Conservation (phyloP, 2,113 vertebrate genomes). For the Poeciliopsis prolifica region DNA sequence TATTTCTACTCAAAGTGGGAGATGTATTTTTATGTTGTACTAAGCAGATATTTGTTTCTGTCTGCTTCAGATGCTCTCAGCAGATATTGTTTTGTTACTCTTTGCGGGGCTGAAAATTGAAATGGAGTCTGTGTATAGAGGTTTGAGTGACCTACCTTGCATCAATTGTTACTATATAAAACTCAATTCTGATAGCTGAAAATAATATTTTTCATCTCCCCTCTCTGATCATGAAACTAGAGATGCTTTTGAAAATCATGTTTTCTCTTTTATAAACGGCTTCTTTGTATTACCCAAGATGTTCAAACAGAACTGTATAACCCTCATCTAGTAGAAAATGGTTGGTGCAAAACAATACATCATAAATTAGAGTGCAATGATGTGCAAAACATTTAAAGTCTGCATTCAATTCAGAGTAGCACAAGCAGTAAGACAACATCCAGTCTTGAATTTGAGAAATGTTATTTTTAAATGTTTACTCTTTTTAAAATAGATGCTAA, state of each 20-base stretch:
- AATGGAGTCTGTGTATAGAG: slow-evolving; percentile 32
- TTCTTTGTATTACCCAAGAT: slow-evolving; percentile 1
- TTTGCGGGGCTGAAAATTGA: slow-evolving; percentile 33
- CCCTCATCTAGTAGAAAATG: background rate
- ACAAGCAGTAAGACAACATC: background rate
- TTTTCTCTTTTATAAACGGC: slow-evolving; percentile 17
- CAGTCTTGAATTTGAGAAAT: background rate
- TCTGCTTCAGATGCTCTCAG: slow-evolving; percentile 5
- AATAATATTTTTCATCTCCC: slow-evolving; percentile 25
- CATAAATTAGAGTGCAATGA: background rate
- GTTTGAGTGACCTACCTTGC: slow-evolving; percentile 49
- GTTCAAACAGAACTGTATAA: slow-evolving; percentile 2
- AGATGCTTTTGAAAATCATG: slow-evolving; percentile 26
- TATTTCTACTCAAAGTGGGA: slow-evolving; percentile 28
- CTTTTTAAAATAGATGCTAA: slow-evolving; percentile 8
- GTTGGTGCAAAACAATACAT: background rate
- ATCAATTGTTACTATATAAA: slow-evolving; percentile 45
- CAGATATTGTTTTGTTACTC: slow-evolving; percentile 21
- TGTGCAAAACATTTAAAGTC: background rate
- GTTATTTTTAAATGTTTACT: slow-evolving; percentile 13
- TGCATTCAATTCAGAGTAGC: background rate
- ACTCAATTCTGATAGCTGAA: slow-evolving; percentile 22
- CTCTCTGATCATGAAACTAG: slow-evolving; percentile 10
- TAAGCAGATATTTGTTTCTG: background rate
- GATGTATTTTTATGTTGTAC: slow-evolving; percentile 34